Evolutionary conservation across 2,888 invertebrate species (phyloP), one percentile per base, ranked within the genome.

Genomic region (Tolmerus cingulatus): DNA sequence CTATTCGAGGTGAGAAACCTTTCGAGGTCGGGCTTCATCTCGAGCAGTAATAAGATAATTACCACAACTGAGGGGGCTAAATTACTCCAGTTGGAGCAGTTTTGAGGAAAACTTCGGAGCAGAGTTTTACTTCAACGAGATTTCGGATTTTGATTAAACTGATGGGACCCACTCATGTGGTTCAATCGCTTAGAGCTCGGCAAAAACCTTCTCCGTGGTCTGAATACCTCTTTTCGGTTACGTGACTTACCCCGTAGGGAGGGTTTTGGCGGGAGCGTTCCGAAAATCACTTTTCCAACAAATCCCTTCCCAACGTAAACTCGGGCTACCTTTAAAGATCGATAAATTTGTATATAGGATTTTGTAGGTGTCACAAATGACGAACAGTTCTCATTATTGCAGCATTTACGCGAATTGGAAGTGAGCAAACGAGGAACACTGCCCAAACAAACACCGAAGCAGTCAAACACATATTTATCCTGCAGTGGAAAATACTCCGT

Each of bases 321-420:
- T 12, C 12, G 4, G n/a, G 51, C 12, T 57, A 55, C 40, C 19
- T 57, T 7, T 14, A 16, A n/a, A 66, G 37, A 66, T 84, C 82
- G 82, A 84, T 84, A 84, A 84, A 66, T 66, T 84, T 66, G 46
- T 84, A 23, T 66, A 66, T 14, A 30, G 30, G 74, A 74, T 85
- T 46, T 27, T 85, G n/a, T 30, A 40, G 40, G 85, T 85, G 74
- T 85, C 74, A 85, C 51, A 74, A 85, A 85, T 85, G 85, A 85
- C 85, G 85, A 85, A 85, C 30, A 85, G 74, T 46, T 43, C 74
- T 85, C 85, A 85, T 85, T 74, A 85, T 74, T 30, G 66, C 34
- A 74, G 30, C 85, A 85, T 85, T 85, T 74, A 57, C 85, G 74
- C 74, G 85, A 84, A 84, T 23, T 84, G 66, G 84, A 84, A 23